phyloP scores from a whole-genome alignment of 2,888 invertebrate species.

The Dysmachus trigonus region DNA sequence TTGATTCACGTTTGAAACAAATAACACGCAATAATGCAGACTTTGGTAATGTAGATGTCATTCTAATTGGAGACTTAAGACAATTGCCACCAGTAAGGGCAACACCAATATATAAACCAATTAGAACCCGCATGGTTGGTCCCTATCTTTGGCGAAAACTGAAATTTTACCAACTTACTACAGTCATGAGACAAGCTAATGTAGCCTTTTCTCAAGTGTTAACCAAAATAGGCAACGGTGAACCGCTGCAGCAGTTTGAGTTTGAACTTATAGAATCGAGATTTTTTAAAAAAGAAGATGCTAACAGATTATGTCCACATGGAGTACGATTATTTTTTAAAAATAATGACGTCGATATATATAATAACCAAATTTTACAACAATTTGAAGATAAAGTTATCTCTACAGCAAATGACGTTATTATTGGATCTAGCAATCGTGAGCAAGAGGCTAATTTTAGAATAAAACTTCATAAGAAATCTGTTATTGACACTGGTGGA shows the following conservation, averaged over 20 bases:
- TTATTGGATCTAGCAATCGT: not conserved
- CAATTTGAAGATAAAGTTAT: not conserved
- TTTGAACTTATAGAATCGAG: not conserved
- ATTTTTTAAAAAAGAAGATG: not conserved
- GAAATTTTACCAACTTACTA: conserved; percentile 13
- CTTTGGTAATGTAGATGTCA: conserved; percentile 54
- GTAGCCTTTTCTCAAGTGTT: not conserved
- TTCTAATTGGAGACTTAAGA: conserved; percentile 48
- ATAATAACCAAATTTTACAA: not conserved
- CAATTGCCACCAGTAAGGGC: conserved; percentile 52
- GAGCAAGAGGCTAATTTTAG: not conserved
- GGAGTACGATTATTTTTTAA: not conserved
- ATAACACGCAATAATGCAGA: conserved; percentile 56
- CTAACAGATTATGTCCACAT: not conserved
- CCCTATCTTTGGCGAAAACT: conserved; percentile 8
- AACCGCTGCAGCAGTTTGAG: not conserved
- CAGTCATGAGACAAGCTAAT: not conserved
- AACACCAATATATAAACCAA: conserved; percentile 53
- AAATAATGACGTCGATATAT: not conserved
- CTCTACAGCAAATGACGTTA: not conserved
- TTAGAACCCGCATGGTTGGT: conserved; percentile 29
- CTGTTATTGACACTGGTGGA: not conserved
- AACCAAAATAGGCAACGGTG: not conserved
- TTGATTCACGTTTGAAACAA: conserved; percentile 57
- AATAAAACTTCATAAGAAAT: not conserved